These are phyloP conservation scores for Falco cherrug DNA, from an alignment of 2,797 vertebrate genomes.

Conservation along the genomic window DNA sequence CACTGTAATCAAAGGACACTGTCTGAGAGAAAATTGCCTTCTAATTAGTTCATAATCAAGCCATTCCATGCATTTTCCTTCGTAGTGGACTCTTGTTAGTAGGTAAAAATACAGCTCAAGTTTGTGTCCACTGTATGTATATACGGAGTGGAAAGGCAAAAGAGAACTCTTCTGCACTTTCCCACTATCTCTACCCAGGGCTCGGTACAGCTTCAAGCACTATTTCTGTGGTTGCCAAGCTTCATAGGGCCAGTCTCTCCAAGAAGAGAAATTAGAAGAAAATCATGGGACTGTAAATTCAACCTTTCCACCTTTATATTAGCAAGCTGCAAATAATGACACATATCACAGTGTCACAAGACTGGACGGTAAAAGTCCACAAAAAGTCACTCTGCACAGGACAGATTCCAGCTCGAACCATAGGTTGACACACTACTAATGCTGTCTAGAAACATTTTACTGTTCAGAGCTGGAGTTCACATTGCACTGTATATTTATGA, in stretches of 20 bases:
- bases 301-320: background rate
- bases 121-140: background rate
- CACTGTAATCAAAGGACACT: background rate
- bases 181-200: background rate
- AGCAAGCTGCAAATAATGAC: background rate
- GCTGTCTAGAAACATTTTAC: background rate
- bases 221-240: background rate
- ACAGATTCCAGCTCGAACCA: background rate
- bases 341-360: background rate
- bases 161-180: background rate
- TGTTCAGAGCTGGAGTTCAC: background rate
- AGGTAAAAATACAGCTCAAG: background rate
- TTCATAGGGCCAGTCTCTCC: background rate
- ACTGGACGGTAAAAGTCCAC: background rate
- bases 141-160: background rate
- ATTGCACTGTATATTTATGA: background rate
- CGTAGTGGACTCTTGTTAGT: background rate
- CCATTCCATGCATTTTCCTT: background rate
- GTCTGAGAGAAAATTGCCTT: constrained; percentile 7
- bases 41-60: constrained; percentile 6
- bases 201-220: background rate
- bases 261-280: background rate
- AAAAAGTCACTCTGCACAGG: background rate
- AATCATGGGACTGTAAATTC: background rate
- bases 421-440: background rate